Conservation (phyloP, 1,140 invertebrate species). For the Eriocheir sinensis region DNA sequence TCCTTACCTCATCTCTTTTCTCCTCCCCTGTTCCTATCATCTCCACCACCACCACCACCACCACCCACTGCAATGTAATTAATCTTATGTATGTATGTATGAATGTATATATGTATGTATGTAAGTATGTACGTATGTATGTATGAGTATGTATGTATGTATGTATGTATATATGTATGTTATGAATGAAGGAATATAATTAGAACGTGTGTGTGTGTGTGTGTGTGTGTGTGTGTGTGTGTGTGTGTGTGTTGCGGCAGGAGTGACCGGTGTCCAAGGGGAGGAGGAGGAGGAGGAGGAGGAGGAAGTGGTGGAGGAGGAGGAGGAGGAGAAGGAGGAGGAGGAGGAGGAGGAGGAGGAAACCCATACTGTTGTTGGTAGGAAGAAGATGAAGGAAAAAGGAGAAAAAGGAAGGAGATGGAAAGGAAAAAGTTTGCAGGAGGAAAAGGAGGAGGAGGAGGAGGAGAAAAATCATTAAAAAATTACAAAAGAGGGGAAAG, state of each 20-base stretch:
- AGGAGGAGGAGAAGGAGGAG: not conserved
- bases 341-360: not conserved
- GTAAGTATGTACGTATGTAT: not conserved
- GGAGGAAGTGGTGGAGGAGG: not conserved
- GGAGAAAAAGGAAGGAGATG: not conserved
- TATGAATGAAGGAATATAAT: too few species aligned
- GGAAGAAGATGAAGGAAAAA: not conserved
- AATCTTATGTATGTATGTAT: not conserved
- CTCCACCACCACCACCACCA: too few species aligned
- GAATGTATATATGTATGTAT: conserved; percentile 3
- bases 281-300: not conserved
- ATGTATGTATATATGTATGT: too few species aligned
- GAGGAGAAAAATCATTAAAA: not conserved
- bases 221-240: not conserved
- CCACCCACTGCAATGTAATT: not conserved
- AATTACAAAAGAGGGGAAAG: not conserved
- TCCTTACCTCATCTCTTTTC: too few species aligned
- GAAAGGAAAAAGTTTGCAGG: not conserved
- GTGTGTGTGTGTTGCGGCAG: not conserved
- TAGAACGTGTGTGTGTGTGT: too few species aligned
- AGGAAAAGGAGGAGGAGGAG: not conserved
- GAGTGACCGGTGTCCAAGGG: not conserved
- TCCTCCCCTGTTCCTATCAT: too few species aligned
- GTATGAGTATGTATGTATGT: not conserved
- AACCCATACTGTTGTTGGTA: not conserved